Percentiles rank a stretch among this genome's conserved stretches.
Evolutionary conservation across 2,888 invertebrate species (phyloP).

Genomic region (Spodoptera picta): DNA sequence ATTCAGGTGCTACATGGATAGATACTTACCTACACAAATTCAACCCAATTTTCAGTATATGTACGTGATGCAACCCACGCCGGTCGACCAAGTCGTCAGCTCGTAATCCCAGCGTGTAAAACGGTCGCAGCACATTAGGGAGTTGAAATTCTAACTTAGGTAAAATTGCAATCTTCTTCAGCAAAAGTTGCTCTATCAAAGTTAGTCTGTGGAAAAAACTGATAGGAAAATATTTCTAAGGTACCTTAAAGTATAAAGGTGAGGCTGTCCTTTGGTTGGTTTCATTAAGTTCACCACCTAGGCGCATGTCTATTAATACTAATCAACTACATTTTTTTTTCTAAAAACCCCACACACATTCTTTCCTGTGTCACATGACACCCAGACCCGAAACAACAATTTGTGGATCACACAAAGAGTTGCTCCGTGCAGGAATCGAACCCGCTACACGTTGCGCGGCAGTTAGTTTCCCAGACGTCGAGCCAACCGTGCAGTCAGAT

Average conservation of each 20-base stretch:
- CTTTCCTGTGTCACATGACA: too few species aligned
- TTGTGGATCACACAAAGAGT: too few species aligned
- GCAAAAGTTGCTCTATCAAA: constrained; percentile 28
- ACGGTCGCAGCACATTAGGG: constrained; percentile 47
- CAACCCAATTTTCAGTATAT: constrained; percentile 34
- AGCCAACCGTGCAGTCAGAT: too few species aligned
- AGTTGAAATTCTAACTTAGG: constrained; percentile 42
- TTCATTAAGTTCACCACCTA: too few species aligned
- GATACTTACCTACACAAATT: constrained; percentile 12
- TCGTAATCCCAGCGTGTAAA: constrained; percentile 40
- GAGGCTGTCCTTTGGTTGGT: too few species aligned
- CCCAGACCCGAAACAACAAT: too few species aligned
- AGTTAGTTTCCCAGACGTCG: too few species aligned
- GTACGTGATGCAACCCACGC: constrained; percentile 35
- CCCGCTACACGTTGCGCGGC: too few species aligned
- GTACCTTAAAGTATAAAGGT: background rate
- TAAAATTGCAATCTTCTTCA: constrained; percentile 34
- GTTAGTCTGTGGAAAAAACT: constrained; percentile 24
- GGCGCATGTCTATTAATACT: too few species aligned
- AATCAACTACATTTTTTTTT: too few species aligned
- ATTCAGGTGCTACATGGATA: background rate
- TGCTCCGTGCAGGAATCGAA: too few species aligned
- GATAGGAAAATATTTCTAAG: background rate
- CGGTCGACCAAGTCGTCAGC: constrained; percentile 40
- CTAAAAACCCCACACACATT: too few species aligned